A percentile compares a stretch with the other conserved stretches of the same genome.
These are phyloP conservation scores for Echiichthys vipera DNA, from an alignment of 2,797 vertebrate genomes.

Conservation along the genomic window DNA sequence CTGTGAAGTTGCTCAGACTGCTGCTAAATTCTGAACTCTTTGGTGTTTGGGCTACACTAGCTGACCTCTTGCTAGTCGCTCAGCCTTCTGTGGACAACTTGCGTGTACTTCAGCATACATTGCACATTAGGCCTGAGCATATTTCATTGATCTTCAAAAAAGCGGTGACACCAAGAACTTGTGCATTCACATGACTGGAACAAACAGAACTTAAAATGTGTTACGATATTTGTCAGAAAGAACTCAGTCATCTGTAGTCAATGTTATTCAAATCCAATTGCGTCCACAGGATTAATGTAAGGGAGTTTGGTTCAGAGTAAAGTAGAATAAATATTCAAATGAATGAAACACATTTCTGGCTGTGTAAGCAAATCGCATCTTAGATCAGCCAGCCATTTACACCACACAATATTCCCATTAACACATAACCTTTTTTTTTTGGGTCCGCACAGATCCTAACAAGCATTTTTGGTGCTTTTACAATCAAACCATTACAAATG, in stretches of 20 bases:
- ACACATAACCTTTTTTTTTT: not conserved
- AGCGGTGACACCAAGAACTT: constrained; percentile 2
- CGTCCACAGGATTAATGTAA: constrained; percentile 19
- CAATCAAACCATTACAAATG: constrained; percentile 44
- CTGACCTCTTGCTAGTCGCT: not conserved
- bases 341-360: constrained; percentile 34
- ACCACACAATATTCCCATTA: not conserved
- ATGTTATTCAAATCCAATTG: constrained; percentile 34
- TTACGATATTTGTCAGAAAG: constrained; percentile 8
- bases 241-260: constrained; percentile 30
- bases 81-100: not conserved
- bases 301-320: constrained; percentile 51
- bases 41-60: not conserved
- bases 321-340: constrained; percentile 33
- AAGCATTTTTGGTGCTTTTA: constrained; percentile 25
- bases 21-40: not conserved
- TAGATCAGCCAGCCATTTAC: not conserved
- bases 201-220: constrained; percentile 7
- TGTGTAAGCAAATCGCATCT: constrained; percentile 42
- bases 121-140: not conserved
- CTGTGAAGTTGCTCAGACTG: constrained; percentile 14
- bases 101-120: not conserved
- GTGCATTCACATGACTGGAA: not conserved
- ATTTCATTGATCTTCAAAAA: not conserved
- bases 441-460: not conserved